Conservation (phyloP, 2,797 vertebrate genomes). For the Xenentodon cancila region DNA sequence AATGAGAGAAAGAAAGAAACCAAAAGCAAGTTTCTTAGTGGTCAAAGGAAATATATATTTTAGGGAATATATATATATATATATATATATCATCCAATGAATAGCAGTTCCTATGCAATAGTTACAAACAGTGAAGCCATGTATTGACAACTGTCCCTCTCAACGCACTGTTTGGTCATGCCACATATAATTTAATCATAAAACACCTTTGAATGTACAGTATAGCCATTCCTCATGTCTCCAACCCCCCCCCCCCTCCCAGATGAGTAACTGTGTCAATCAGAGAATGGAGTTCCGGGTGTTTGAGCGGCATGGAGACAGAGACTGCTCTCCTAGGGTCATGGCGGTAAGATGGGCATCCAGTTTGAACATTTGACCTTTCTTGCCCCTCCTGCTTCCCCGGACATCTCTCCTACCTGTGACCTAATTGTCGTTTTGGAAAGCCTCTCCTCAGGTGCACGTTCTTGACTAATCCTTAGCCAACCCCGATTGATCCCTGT, state of each 20-base stretch:
- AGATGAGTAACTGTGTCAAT: conserved; percentile 89
- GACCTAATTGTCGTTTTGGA: conserved; percentile 55
- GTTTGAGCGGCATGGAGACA: conserved; percentile 85
- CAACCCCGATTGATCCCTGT: conserved; percentile 53
- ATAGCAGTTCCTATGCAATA: no score
- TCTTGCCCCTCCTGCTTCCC: conserved; percentile 48
- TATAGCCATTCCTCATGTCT: conserved; percentile 69
- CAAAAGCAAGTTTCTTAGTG: no score
- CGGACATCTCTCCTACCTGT: conserved; percentile 58
- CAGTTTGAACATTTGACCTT: conserved; percentile 60
- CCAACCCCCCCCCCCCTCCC: conserved; percentile 84
- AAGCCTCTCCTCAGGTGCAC: conserved; percentile 63
- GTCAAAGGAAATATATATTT: no score
- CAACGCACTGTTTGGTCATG: conserved; percentile 7
- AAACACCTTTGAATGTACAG: conserved; percentile 51
- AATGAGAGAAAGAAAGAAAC: no score
- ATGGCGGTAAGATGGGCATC: conserved; percentile 84
- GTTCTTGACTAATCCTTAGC: conserved; percentile 62
- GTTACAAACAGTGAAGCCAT: neutral
- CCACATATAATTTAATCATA: conserved; percentile 32
- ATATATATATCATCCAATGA: no score
- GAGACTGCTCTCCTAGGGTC: conserved; percentile 84
- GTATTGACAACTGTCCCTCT: conserved; percentile 5
- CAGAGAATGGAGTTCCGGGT: conserved; percentile 88
- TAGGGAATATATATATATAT: no score